Conservation (phyloP, 2,113 vertebrate species). For the Grallaria varia region DNA sequence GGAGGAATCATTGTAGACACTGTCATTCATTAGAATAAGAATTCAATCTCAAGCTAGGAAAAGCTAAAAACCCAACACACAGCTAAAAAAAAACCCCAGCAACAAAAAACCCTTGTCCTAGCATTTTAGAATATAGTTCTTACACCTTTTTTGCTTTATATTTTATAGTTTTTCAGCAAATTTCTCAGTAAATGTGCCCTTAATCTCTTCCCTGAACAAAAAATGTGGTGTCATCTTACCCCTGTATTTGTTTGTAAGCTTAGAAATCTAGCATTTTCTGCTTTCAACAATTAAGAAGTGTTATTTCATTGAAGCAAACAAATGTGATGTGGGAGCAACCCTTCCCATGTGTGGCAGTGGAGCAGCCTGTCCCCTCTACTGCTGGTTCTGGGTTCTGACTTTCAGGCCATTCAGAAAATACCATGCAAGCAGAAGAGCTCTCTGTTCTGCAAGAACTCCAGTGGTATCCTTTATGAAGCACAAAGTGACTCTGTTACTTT, state of each 20-base stretch:
- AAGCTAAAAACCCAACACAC: background rate
- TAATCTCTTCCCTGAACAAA: background rate
- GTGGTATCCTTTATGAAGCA: background rate
- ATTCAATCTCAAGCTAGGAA: background rate
- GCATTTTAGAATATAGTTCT: background rate
- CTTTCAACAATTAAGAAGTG: background rate
- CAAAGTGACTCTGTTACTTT: background rate
- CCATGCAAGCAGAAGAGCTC: background rate
- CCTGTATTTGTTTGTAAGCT: background rate
- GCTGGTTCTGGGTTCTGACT: background rate
- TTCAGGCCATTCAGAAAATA: background rate
- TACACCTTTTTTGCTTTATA: background rate
- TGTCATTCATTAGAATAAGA: background rate
- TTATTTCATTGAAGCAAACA: background rate
- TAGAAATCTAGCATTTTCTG: background rate
- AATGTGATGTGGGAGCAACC: background rate
- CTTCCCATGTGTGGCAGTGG: rapidly evolving
- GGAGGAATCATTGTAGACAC: background rate
- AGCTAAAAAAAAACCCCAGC: too few relatives aligned
- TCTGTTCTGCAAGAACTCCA: background rate
- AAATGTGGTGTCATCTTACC: background rate
- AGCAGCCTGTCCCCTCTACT: background rate
- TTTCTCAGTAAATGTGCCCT: background rate
- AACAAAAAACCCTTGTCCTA: background rate
- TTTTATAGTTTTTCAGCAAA: background rate